Evolutionary conservation across 1,140 invertebrate species (phyloP), one percentile per base, ranked within the genome.

Genomic region (Chelonus insularis): DNA sequence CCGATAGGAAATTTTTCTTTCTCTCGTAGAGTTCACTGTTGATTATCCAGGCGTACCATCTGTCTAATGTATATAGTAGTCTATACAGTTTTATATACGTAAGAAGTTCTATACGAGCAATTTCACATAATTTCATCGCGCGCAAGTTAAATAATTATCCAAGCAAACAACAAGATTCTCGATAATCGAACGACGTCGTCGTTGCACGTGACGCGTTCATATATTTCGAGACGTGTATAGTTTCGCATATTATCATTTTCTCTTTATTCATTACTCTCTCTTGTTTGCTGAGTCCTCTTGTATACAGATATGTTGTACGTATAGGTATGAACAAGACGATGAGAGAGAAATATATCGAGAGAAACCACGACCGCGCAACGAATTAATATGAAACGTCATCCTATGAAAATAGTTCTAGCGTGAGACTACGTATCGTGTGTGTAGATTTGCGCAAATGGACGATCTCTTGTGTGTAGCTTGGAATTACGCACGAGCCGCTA

Each of bases 371-470:
- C 14, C 51, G 51, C 29, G 36, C 39, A 61, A 36, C 50, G 39
- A 55, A 61, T 61, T 61, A 61, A 61, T 61, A 61, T 55, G 43
- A 61, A 61, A 61, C 59, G 59, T 61, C 59, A 55, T 45, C 8
- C 39, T 23, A 25, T 45, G 39, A 61, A 55, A 61, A 61, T 61
- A 55, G 59, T 52, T 60, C 8, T 12, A 41, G 34, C 56, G 56
- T 58, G 43, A 51, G n/a, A 51, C 7, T 29, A n/a, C n/a, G 21
- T 34, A 8, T 3, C 2, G 16, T 34, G 29, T 23, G 12, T n/a
- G 11, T n/a, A 48, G n/a, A 18, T 20, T 45, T 20, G 21, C 6
- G 12, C 20, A 48, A 50, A 39, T 36, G 29, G 14, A 58, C 43
- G 18, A 20, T 48, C 23, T 57, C 21, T 48, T 48, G 20, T 48